Evolutionary conservation across 1,140 invertebrate species (phyloP), one percentile per base, ranked within the genome.

Genomic region (Neodiprion pinetum): DNA sequence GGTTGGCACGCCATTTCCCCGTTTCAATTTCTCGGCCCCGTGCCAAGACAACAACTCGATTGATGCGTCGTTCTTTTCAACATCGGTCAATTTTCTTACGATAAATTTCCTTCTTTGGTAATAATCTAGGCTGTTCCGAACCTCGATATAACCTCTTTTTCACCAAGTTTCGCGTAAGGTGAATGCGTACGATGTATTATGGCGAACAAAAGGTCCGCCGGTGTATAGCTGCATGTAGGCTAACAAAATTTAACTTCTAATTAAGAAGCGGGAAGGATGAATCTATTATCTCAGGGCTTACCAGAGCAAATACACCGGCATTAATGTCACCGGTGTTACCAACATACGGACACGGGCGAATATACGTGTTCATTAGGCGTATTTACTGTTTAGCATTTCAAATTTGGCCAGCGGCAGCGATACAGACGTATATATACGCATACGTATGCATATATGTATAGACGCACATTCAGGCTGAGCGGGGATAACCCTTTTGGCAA

Each of bases 331-430:
- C 77, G 78, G 80, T 83, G 23, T 79, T 83, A 86, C 84, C 85
- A 85, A 86, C 85, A 84, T 84, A 82, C 78, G 76, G 76, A 85
- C 81, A 86, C 82, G 68, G 76, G 71, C 81, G 80, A 84, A 85
- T 85, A 83, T 88, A 88, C 87, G 85, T 87, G 87, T 88, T 87
- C 87, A 88, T 88, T 88, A 88, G 87, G 84, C 84, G 82, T 86
- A 87, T 88, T 88, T 87, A 82, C 87, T 86, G 83, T 85, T 88
- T 87, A 88, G 87, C 87, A 88, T 88, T 88, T 88, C 87, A 88
- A 87, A 88, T 88, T 87, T 75, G 79, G 82, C 78, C 78, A 70
- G 77, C 79, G 71, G 74, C 65, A 83, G 77, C 79, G 83, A 73
- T 82, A 82, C 78, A 79, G 77, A 78, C 70, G 74, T 78, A 61